Evolutionary conservation across 2,113 vertebrate species (phyloP).

Genomic region (Sapayoa aenigma): DNA sequence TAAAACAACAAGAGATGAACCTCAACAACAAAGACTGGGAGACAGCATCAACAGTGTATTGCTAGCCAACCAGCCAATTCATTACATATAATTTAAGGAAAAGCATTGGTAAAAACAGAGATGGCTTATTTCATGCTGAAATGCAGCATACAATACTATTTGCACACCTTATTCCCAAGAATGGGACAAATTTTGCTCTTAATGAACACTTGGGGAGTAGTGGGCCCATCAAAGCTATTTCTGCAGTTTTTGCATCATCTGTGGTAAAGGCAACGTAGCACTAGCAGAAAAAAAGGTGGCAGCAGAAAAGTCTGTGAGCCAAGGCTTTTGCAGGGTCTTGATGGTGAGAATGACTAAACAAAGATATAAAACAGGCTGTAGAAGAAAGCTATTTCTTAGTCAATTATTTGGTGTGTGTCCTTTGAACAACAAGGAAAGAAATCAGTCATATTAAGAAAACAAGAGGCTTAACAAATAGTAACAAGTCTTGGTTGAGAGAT

Average conservation of each 20-base stretch:
- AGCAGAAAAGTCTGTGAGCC: neutral
- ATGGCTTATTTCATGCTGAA: neutral
- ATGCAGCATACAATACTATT: neutral
- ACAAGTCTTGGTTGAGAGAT: neutral
- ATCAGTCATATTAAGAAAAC: neutral
- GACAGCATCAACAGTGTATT: neutral
- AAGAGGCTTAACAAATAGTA: neutral
- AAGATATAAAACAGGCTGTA: neutral
- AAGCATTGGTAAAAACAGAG: neutral
- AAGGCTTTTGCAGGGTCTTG: neutral
- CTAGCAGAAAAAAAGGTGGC: neutral
- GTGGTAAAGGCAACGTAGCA: neutral
- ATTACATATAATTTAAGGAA: neutral
- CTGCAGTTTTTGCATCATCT: neutral
- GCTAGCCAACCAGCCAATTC: neutral
- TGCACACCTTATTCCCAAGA: neutral
- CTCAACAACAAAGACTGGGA: neutral
- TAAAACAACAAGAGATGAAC: neutral
- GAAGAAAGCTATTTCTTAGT: neutral
- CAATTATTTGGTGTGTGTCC: neutral
- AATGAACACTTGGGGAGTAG: neutral
- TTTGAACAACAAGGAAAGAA: neutral
- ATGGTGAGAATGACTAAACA: neutral
- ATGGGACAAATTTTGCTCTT: neutral
- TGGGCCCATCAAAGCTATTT: neutral